Base-by-base conservation (phyloP, 2,888 invertebrate genomes). In the Drosophila suboccidentalis region DNA sequence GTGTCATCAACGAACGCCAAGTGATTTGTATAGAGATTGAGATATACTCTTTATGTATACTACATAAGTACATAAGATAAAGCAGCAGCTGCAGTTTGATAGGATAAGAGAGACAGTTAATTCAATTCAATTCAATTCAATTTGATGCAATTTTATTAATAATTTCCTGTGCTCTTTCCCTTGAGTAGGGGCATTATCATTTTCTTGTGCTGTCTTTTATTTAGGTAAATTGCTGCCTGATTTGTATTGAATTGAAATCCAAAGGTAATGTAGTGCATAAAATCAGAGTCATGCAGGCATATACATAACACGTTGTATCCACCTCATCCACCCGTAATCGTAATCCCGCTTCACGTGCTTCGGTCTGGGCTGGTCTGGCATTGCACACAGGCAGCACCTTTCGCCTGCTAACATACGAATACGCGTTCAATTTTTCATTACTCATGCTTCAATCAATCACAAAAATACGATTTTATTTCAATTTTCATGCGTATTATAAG, bases 401-500 rank as follows among this genome's bases (percentile, higher is more conserved):
- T 72, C 75, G 65, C 53, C 66, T 68, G 73, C 77, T 71, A 26
- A 26, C 5, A 26, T 26, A 29, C 29, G 29, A 29, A 29, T 29
- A 72, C 66, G 78, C 89, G 69, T 76, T 84, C 84, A 89, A 89
- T 89, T 90, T 90, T 82, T 81, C 81, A 89, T 90, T 90, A 84
- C 84, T 90, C 85, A 90, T 82, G 89, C 90, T 90, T 90, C 89
- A 90, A 90, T 89, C 89, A 90, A 89, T 89, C 89, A 90, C 81
- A 85, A 83, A 90, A 87, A 86, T 87, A 78, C 86, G 85, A 88
- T 89, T 89, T 87, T 85, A 89, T 86, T 89, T 87, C 86, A 87
- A 87, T 87, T 89, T 89, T 87, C 80, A 87, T 85, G 89, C 88
- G 89, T 89, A 82, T 86, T 87, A 85, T 82, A 78, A 87, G 80